Evolutionary conservation across 1,140 invertebrate genomes (phyloP).

Genomic region (Penaeus japonicus): DNA sequence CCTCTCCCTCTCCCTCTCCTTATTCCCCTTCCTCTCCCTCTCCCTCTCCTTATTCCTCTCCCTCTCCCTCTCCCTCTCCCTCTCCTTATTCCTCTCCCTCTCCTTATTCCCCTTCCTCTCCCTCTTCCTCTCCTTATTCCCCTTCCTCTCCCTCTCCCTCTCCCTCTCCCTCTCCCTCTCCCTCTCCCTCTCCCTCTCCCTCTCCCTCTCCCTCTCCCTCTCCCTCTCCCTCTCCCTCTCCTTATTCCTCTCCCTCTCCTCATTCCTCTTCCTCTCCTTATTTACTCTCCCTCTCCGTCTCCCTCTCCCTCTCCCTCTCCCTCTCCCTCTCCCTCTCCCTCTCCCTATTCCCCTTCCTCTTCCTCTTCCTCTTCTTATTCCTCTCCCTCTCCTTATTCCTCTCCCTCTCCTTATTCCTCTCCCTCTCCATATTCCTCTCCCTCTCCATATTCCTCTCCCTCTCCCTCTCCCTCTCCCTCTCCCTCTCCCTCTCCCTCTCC

Average conservation of each 20-base stretch:
- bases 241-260: background rate
- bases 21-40: background rate
- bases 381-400: background rate
- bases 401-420: background rate
- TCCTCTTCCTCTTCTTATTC: background rate
- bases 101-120: background rate
- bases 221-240: background rate
- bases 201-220: background rate
- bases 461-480: background rate
- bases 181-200: background rate
- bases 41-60: background rate
- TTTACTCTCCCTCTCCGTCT: background rate
- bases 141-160: background rate
- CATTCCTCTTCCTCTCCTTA: background rate
- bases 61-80: background rate
- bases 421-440: background rate
- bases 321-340: background rate
- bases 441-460: background rate
- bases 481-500: background rate
- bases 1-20: background rate
- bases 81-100: background rate
- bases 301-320: background rate
- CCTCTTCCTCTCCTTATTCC: background rate
- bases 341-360: background rate
- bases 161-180: background rate